Percentiles rank a stretch among this genome's conserved stretches.
phyloP scores from a whole-genome alignment of 2,113 vertebrate species.

The Eurystomus gularis region DNA sequence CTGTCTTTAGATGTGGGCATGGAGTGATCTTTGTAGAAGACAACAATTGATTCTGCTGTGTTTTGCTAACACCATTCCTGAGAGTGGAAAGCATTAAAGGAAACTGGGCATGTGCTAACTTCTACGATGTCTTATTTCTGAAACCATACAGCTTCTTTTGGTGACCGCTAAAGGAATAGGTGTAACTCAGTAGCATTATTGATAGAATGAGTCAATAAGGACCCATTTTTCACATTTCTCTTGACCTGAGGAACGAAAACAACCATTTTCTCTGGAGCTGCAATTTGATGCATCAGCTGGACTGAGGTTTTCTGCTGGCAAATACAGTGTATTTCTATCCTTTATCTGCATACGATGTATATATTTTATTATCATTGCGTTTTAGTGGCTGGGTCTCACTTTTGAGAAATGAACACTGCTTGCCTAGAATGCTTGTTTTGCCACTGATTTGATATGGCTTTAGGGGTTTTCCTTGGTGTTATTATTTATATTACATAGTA shows the following conservation, averaged over 20 bases:
- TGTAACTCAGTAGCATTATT: not conserved
- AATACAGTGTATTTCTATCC: not conserved
- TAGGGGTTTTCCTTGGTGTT: not conserved
- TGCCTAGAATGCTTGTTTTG: not conserved
- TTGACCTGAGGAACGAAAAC: not conserved
- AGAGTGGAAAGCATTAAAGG: not conserved
- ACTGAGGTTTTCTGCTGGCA: not conserved
- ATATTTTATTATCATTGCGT: not conserved
- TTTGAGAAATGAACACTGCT: not conserved
- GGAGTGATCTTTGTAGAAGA: not conserved
- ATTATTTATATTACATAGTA: not conserved
- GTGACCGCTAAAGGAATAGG: not conserved
- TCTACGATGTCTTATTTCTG: not conserved
- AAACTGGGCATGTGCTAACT: not conserved
- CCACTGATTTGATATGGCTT: not conserved
- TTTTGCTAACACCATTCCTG: not conserved
- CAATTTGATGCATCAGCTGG: not conserved
- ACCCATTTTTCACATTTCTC: not conserved
- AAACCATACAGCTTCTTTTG: not conserved
- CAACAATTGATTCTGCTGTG: not conserved
- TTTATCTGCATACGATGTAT: not conserved
- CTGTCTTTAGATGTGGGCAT: not conserved
- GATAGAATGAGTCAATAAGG: not conserved
- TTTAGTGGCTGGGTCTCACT: not conserved
- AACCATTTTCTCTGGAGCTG: not conserved